These are phyloP conservation scores for Eupithecia tripunctaria DNA, from an alignment of 2,888 invertebrate genomes.

Conservation along the genomic window DNA sequence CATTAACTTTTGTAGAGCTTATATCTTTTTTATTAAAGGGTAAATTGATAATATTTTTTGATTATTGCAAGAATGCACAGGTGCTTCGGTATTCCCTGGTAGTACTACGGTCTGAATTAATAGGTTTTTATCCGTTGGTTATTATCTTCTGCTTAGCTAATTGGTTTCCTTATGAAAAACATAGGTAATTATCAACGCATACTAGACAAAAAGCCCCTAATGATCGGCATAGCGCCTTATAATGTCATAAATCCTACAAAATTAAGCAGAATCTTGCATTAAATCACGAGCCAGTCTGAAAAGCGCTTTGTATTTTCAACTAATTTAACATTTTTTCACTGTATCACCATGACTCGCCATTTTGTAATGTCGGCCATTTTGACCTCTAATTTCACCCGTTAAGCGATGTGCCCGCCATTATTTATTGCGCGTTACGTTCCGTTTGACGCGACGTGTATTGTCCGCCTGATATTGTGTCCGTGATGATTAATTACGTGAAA, in stretches of 20 bases:
- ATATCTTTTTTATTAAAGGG: conserved; percentile 23
- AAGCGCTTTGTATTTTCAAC: neutral
- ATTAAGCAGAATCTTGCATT: neutral
- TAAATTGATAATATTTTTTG: neutral
- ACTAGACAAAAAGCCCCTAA: too few species aligned
- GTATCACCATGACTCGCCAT: conserved; percentile 41
- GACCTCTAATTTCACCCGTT: conserved; percentile 30
- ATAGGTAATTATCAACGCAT: neutral
- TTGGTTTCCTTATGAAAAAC: neutral
- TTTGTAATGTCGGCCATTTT: conserved; percentile 44
- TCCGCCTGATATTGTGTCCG: conserved; percentile 50
- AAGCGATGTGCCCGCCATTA: conserved; percentile 46
- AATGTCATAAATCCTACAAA: neutral
- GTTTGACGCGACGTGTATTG: conserved; percentile 52
- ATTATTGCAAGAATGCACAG: neutral
- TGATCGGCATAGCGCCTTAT: neutral
- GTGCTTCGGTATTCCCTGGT: too few species aligned
- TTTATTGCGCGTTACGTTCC: conserved; percentile 53
- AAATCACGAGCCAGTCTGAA: neutral
- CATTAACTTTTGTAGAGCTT: conserved; percentile 39
- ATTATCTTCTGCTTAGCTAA: neutral
- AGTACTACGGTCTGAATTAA: too few species aligned
- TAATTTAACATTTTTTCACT: conserved; percentile 3
- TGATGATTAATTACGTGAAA: conserved; percentile 55
- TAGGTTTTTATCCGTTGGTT: too few species aligned